Evolutionary conservation across 2,888 invertebrate species (phyloP), one percentile per base, ranked within the genome.

Genomic region (Abrostola tripartita): DNA sequence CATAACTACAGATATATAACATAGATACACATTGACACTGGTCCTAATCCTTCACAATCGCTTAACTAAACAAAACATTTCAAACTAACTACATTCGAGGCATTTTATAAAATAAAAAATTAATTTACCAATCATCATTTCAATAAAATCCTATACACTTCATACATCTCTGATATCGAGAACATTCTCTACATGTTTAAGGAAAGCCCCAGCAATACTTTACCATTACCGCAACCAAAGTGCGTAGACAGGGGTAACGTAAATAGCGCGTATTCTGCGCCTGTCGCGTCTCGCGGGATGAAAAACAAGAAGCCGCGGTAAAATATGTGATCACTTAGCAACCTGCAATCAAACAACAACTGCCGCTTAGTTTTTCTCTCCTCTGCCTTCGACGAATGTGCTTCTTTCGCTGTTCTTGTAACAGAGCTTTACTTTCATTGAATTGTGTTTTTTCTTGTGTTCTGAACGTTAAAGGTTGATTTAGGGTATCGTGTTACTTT

Each of bases 251-350:
- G 66, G 57, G 63, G 59, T 70, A 75, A 78, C 80, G 68, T 62
- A 76, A 78, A 76, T 74, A 74, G 72, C 77, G 69, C 63, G 74
- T 81, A 82, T 83, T 83, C 79, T 72, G 79, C 75, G 69, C 65
- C 73, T 72, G 74, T 77, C 78, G 78, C 71, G 74, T 76, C 79
- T 74, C 79, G 59, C 64, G 81, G 79, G 82, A 85, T 88, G 89
- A 92, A 90, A 92, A 92, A 91, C 89, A 88, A 86, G 86, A 86
- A 86, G 84, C 84, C 87, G 82, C 68, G 78, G 86, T 93, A 90
- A 94, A 90, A 93, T 94, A 94, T 93, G 93, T 89, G 92, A 93
- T 90, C 94, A 94, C 94, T 94, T 94, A 94, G 91, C 92, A 86
- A 88, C 91, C 91, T 91, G 90, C 91, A 93, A 94, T 94, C 94